Percentiles rank a stretch among this genome's conserved stretches.
phyloP scores from a whole-genome alignment of 2,888 invertebrate species.

The Isoperla grammatica region DNA sequence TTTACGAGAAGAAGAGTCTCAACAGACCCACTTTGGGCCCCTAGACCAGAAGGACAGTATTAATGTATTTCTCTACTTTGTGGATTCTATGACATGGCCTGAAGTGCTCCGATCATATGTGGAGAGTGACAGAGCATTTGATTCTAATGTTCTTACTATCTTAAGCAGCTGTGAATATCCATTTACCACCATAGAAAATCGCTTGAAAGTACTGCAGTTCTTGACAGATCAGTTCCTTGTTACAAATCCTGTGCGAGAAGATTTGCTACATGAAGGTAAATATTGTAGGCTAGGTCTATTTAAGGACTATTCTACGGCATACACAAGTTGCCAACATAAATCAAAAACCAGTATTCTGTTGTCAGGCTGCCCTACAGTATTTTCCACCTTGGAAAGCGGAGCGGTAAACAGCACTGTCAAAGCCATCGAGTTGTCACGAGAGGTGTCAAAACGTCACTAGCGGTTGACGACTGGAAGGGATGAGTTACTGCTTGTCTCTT shows the following conservation, averaged over 20 bases:
- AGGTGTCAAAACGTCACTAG: no score
- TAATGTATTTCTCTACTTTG: constrained; percentile 85
- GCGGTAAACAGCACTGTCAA: no score
- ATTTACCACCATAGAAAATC: constrained; percentile 72
- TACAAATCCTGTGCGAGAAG: constrained; percentile 88
- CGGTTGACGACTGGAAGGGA: no score
- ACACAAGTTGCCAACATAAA: no score
- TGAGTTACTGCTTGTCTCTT: no score
- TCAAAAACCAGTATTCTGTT: no score
- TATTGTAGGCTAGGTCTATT: no score
- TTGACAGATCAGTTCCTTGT: constrained; percentile 92
- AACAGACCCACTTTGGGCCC: constrained; percentile 93
- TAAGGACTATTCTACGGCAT: no score
- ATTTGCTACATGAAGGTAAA: constrained; percentile 87
- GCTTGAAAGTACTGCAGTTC: constrained; percentile 79
- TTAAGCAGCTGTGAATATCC: constrained; percentile 78
- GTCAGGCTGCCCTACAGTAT: no score
- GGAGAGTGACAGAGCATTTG: constrained; percentile 81
- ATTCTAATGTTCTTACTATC: constrained; percentile 63
- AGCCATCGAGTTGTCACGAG: no score
- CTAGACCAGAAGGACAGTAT: constrained; percentile 96
- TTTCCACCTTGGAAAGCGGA: no score
- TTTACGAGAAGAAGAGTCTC: constrained; percentile 87
- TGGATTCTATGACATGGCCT: constrained; percentile 96
- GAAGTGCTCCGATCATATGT: constrained; percentile 85